Evolutionary conservation across 2,888 invertebrate species (phyloP).

Genomic region (Halocaridina rubra): DNA sequence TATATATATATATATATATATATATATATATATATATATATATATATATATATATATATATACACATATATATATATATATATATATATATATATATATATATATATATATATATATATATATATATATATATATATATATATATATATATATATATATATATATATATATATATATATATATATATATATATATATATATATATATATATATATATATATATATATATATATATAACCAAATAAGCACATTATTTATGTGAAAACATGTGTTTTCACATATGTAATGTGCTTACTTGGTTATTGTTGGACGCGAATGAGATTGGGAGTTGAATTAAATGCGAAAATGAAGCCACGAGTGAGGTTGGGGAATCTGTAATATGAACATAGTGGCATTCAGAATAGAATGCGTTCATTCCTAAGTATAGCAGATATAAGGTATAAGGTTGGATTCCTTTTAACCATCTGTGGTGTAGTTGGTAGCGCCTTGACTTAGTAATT

Average conservation of each 20-base stretch:
- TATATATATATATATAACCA: not conserved
- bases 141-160: not conserved
- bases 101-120: not conserved
- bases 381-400: no score
- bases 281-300: no score
- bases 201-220: slow-evolving; percentile 10
- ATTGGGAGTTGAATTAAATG: no score
- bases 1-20: not conserved
- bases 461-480: no score
- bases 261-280: no score
- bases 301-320: no score
- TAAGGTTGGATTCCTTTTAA: no score
- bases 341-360: no score
- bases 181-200: not conserved
- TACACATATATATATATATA: slow-evolving; percentile 21
- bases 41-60: slow-evolving; percentile 2
- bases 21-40: not conserved
- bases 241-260: not conserved
- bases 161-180: not conserved
- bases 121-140: not conserved
- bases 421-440: no score
- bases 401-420: no score
- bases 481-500: no score
- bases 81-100: not conserved
- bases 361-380: no score